phyloP scores from a whole-genome alignment of 2,888 invertebrate species.

The Leucania comma region DNA sequence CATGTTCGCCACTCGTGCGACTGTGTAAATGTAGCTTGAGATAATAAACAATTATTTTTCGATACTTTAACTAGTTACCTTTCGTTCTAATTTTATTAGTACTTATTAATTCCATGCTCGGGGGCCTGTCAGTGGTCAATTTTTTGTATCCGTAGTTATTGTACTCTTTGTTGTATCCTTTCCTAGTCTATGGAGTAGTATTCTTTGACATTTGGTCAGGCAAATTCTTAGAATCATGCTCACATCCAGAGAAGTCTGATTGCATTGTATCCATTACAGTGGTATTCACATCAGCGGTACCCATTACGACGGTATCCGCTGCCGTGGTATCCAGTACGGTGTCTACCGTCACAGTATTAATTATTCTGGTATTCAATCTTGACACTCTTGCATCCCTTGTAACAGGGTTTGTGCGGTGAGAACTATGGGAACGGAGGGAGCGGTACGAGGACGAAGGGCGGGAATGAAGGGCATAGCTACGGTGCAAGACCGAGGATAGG shows the following conservation, averaged over 20 bases:
- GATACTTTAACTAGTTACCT: neutral
- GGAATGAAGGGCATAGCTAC: neutral
- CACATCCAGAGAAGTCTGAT: neutral
- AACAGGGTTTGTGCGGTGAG: neutral
- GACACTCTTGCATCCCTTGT: neutral
- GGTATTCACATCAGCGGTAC: neutral
- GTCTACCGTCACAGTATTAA: neutral
- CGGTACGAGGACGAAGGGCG: neutral
- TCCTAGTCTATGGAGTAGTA: neutral
- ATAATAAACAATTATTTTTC: neutral
- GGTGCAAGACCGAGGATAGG: neutral
- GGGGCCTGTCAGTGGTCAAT: neutral
- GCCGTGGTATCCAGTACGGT: neutral
- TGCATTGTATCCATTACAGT: neutral
- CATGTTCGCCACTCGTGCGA: no score
- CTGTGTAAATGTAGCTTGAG: no score
- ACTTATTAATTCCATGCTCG: slow-evolving; percentile 4
- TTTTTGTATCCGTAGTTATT: no score
- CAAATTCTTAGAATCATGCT: neutral
- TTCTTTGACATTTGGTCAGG: slow-evolving; percentile 12
- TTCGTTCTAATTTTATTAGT: neutral
- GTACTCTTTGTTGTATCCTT: neutral
- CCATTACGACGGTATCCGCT: neutral
- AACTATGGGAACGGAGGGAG: neutral
- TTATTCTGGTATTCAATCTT: slow-evolving; percentile 6